Evolutionary conservation across 2,113 vertebrate genomes (phyloP), one percentile per base, ranked within the genome.

Genomic region (Hippopotamus amphibius): DNA sequence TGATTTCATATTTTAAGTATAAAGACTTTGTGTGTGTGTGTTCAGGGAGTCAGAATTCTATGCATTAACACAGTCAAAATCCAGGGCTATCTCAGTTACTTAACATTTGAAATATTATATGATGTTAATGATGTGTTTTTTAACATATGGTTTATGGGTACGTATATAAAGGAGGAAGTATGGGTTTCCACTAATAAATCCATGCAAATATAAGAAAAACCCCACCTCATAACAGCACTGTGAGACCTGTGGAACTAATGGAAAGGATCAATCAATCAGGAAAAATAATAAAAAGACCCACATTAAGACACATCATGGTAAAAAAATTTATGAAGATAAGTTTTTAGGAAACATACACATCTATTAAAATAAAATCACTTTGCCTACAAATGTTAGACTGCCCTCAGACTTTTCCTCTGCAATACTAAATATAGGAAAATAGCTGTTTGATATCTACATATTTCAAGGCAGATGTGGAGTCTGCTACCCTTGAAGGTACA

Each of bases 61-160:
- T 65, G 7, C 33, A 53, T 69, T 77, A 43, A 76, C 6, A 50
- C 11, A 87, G 24, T 24, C 26, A 3, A 57, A 76, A 95, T 28
- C 37, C 61, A 81, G 4, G 72, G 3, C 10, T 63, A 1, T 50
- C 79, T 86, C 17, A 85, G 33, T 96, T 90, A 57, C 46, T 80
- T 86, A 93, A 68, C 24, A 92, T 61, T 88, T 76, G n/a, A 69
- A 88, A 92, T 92, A 82, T 63, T 88, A 66, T 10, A 82, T 69
- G 69, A 68, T 69, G 12, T 76, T 76, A 68, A 72, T 21, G 53
- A 53, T 65, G 33, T 41, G 11, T 68, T 30, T 68, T 95, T 82
- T 65, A 87, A 57, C 46, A 50, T 1, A 4, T 61, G 13, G 17
- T 63, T 86, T 88, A 53, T 88, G 21, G 17, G 7, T 76, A 28